Percentiles rank a stretch among this genome's conserved stretches.
Evolutionary conservation across 2,113 vertebrate species (phyloP).

Genomic region (Phrynosoma platyrhinos): DNA sequence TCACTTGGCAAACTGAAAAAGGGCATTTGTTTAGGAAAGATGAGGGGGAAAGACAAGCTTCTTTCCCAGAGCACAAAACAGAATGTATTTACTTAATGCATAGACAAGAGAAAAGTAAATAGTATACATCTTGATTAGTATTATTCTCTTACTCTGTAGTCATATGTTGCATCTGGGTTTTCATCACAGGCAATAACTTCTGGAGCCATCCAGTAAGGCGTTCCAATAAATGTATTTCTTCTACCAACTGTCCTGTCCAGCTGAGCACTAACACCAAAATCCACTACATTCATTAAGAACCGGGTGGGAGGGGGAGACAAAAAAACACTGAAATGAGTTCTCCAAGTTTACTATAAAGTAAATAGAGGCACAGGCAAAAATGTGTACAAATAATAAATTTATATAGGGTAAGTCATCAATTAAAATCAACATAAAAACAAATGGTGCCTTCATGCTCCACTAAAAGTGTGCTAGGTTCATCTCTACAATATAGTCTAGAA

Average conservation of each 20-base stretch:
- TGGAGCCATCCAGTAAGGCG: constrained; percentile 98
- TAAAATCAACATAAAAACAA: constrained; percentile 26
- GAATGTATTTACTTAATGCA: neutral
- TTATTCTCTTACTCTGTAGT: constrained; percentile 90
- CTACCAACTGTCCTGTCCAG: constrained; percentile 95
- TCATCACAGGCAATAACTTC: constrained; percentile 99
- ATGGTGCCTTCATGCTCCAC: neutral
- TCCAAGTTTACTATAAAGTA: constrained; percentile 43
- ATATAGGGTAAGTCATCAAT: constrained; percentile 24
- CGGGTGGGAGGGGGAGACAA: neutral
- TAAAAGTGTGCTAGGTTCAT: neutral
- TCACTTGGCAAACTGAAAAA: neutral
- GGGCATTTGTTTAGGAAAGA: neutral
- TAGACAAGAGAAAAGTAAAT: fast-evolving
- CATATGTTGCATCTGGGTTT: constrained; percentile 98
- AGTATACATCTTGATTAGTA: neutral
- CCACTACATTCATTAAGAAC: constrained; percentile 80
- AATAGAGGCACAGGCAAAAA: neutral
- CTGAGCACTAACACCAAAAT: constrained; percentile 98
- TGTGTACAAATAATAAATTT: fast-evolving
- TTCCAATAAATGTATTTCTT: constrained; percentile 98
- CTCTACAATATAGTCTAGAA: fast-evolving
- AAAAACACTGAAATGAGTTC: neutral
- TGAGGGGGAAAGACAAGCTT: neutral
- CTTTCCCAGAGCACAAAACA: neutral